Conservation (phyloP, 2,113 vertebrate species). For the Myxocyprinus asiaticus region DNA sequence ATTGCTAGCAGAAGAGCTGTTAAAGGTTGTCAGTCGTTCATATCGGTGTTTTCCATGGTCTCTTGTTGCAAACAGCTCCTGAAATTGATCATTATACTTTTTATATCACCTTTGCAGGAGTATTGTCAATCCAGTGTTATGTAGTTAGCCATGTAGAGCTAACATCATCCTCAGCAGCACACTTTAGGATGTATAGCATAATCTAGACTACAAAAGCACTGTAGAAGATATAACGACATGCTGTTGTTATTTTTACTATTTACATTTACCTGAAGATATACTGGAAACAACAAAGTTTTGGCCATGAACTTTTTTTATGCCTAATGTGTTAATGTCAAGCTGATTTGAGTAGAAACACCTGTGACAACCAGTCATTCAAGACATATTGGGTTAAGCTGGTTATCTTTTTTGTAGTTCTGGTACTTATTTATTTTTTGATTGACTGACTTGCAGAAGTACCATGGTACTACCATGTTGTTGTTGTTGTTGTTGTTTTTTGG, state of each 20-base stretch:
- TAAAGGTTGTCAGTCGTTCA: not conserved
- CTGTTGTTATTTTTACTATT: not conserved
- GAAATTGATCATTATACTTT: not conserved
- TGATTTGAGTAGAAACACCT: too few relatives aligned
- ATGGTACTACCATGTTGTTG: too few relatives aligned
- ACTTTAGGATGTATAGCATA: not conserved
- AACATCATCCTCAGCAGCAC: not conserved
- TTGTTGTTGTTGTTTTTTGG: too few relatives aligned
- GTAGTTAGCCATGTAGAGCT: constrained; percentile 23
- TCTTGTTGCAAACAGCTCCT: not conserved
- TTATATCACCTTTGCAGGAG: not conserved
- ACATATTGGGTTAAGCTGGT: too few relatives aligned
- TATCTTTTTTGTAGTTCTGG: too few relatives aligned
- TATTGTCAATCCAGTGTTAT: not conserved
- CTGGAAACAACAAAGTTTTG: too few relatives aligned
- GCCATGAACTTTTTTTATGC: too few relatives aligned
- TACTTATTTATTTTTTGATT: too few relatives aligned
- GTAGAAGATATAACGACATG: not conserved
- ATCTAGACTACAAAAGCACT: not conserved
- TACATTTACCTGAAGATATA: not conserved
- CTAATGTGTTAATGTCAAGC: too few relatives aligned
- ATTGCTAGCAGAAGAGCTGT: not conserved
- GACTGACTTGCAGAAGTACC: too few relatives aligned
- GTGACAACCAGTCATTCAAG: too few relatives aligned
- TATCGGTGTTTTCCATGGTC: not conserved